phyloP scores from a whole-genome alignment of 2,888 invertebrate genomes.

The Xestoiulus laeticollis region DNA sequence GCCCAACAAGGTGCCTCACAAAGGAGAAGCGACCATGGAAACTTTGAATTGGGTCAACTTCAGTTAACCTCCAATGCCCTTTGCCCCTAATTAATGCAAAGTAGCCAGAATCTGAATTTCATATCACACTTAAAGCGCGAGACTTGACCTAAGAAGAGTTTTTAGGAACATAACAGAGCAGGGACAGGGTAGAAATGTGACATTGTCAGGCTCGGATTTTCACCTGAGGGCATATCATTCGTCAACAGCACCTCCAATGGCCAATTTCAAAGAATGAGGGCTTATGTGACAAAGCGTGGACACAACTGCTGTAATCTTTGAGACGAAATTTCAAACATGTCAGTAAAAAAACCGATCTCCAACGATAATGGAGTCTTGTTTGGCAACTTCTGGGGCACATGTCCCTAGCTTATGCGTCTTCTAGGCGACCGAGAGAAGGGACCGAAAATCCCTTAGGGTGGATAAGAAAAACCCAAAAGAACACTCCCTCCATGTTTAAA shows the following conservation, averaged over 20 bases:
- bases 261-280: not conserved
- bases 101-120: slow-evolving; percentile 8
- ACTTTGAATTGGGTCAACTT: not conserved
- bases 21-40: not conserved
- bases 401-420: slow-evolving; percentile 6
- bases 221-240: slow-evolving; percentile 36
- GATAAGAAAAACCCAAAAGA: not conserved
- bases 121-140: not conserved
- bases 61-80: no score
- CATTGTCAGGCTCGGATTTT: slow-evolving; percentile 27
- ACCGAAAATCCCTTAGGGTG: not conserved
- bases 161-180: not conserved
- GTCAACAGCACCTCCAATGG: slow-evolving; percentile 42
- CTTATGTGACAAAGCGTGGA: slow-evolving; percentile 38
- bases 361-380: not conserved
- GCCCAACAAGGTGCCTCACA: no score
- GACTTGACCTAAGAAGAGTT: not conserved
- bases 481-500: slow-evolving; percentile 19
- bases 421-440: not conserved
- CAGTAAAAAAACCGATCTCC: slow-evolving; percentile 12
- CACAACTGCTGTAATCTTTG: slow-evolving; percentile 39
- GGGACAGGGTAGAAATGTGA: not conserved
- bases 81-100: slow-evolving; percentile 39
- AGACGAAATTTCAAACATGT: slow-evolving; percentile 45
- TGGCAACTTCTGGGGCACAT: slow-evolving; percentile 39